Evolutionary conservation across 2,113 vertebrate genomes (phyloP), one percentile per base, ranked within the genome.

Genomic region (Dicrurus megarhynchus): DNA sequence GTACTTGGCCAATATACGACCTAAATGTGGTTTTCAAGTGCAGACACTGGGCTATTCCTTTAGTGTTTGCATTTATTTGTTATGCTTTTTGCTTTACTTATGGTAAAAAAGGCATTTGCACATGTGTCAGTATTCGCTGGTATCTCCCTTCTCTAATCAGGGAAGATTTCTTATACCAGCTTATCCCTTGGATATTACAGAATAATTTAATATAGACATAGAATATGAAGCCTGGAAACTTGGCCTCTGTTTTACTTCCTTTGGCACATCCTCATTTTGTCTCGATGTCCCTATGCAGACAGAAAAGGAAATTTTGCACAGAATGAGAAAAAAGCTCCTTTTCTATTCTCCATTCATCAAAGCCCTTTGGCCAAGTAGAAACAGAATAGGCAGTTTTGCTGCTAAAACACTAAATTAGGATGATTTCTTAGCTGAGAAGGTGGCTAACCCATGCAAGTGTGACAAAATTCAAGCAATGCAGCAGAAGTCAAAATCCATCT

Each of bases 1-100:
- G 39, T 52, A 80, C 79, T 97, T 97, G 93, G 84, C 84, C 87
- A 91, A 88, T 84, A 82, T 89, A 89, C 71, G 85, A 94, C 73
- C 82, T 96, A 84, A 93, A 81, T 94, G 71, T 91, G 80, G n/a
- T 79, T 95, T 94, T 96, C 71, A 94, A 95, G 75, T 86, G 52
- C 39, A 90, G 76, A 78, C 30, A 49, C 16, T 27, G 20, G 63
- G 42, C 20, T 95, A 83, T 95, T 84, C 42, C 47, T 77, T 90
- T 80, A 63, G 6, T 50, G 13, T 55, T 89, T 74, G 7, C 13
- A 6, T 83, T 60, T 94, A 47, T 87, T 85, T 89, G 20, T 67
- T 35, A 50, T 10, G 32, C 2, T 63, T 88, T 91, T 86, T 71
- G 22, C 11, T 81, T 70, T 75, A 47, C 5, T 44, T 86, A 26